Conservation (phyloP, 64 coral and sea anemone species). For the Astreopora myriophthalma region DNA sequence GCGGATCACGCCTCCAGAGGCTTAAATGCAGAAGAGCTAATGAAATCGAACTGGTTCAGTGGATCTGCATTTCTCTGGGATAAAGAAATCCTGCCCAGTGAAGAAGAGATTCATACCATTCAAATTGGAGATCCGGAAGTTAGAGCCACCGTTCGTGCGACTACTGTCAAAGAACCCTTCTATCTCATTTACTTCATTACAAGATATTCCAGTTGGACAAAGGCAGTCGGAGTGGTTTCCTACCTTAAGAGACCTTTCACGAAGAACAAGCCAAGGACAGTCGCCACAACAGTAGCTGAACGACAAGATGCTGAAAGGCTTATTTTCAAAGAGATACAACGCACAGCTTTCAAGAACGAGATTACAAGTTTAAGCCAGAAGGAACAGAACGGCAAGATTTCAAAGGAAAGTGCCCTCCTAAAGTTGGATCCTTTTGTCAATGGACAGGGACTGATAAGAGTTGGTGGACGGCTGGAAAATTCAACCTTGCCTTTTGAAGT, state of each 20-base stretch:
- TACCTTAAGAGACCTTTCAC: not conserved
- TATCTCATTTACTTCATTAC: not conserved
- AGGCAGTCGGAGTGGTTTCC: not conserved
- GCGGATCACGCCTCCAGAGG: slow-evolving; percentile 16
- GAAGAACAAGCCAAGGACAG: not conserved
- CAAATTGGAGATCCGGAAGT: not conserved
- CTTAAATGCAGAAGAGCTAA: not conserved
- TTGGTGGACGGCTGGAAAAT: slow-evolving; percentile 37
- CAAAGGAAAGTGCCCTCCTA: not conserved
- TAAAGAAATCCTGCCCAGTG: not conserved
- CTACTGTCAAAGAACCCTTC: not conserved
- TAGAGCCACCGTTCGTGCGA: not conserved
- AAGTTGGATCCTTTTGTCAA: slow-evolving; percentile 27
- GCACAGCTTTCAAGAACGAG: slow-evolving; percentile 12
- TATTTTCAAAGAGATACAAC: not conserved
- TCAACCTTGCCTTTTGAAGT: not conserved
- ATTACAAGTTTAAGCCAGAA: not conserved
- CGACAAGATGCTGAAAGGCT: not conserved
- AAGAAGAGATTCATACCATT: not conserved
- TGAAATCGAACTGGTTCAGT: slow-evolving; percentile 30
- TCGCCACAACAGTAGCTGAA: not conserved
- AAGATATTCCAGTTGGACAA: not conserved
- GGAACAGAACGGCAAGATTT: not conserved
- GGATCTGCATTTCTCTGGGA: slow-evolving; percentile 18
- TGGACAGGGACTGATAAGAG: slow-evolving; percentile 27